Percentiles rank a stretch among this genome's conserved stretches.
Evolutionary conservation across 2,888 invertebrate genomes (phyloP).

Genomic region (Polydrusus tereticollis): DNA sequence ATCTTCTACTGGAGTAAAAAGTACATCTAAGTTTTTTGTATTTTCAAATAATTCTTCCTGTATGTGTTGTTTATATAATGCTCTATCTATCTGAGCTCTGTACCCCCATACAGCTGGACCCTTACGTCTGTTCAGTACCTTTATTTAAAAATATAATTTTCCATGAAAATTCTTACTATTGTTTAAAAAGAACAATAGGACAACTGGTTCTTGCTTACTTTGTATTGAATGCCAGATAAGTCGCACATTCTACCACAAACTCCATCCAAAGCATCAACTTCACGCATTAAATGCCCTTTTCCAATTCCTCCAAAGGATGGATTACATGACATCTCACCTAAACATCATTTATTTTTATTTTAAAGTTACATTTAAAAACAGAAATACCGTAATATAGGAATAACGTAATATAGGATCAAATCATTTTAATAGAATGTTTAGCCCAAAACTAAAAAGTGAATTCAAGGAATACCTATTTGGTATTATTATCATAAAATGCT

Average conservation of each 20-base stretch:
- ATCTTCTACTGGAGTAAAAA: conserved; percentile 84
- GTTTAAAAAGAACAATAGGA: too few species aligned
- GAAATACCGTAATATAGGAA: too few species aligned
- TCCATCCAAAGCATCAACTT: conserved; percentile 91
- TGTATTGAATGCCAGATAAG: conserved; percentile 83
- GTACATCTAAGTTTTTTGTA: conserved; percentile 76
- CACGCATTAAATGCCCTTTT: conserved; percentile 89
- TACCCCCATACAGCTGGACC: conserved; percentile 93
- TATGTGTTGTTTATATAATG: conserved; percentile 81
- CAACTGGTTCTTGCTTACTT: conserved; percentile 68
- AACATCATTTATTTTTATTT: too few species aligned
- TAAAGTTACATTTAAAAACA: too few species aligned
- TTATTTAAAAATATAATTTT: conserved; percentile 37
- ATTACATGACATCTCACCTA: conserved; percentile 94
- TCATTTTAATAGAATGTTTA: too few species aligned
- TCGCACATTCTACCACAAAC: conserved; percentile 86
- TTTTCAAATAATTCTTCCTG: conserved; percentile 77
- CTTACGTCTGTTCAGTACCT: conserved; percentile 82
- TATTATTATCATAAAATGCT: too few species aligned
- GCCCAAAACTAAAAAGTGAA: too few species aligned
- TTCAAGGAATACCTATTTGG: too few species aligned
- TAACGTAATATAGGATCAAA: too few species aligned
- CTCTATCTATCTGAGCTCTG: conserved; percentile 88
- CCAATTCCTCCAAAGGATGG: conserved; percentile 95
- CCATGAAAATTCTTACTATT: too few species aligned